Evolutionary conservation across 2,888 invertebrate genomes (phyloP).

Genomic region (Agrochola lychnidis): DNA sequence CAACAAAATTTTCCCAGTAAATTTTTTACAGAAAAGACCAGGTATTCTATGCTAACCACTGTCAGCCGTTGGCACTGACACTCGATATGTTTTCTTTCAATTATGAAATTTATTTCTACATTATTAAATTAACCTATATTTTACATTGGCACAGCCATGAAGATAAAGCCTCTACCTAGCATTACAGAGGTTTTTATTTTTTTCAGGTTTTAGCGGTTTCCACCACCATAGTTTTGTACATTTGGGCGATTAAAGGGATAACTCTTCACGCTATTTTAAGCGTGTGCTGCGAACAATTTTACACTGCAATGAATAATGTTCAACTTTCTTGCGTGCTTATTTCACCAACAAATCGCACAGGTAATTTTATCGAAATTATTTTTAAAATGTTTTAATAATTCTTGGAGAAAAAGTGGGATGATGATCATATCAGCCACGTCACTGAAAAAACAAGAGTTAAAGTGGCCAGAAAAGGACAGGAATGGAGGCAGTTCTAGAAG

Average conservation of each 20-base stretch:
- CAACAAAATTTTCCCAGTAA: no score
- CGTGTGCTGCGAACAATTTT: constrained; percentile 18
- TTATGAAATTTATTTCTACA: no score
- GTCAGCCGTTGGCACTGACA: no score
- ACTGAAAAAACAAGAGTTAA: no score
- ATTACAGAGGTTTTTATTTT: background rate
- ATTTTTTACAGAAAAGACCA: no score
- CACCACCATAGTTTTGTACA: background rate
- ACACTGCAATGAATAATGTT: constrained; percentile 30
- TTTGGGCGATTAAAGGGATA: constrained; percentile 10
- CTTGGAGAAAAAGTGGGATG: background rate
- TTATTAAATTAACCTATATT: no score
- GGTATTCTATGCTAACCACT: no score
- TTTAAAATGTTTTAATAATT: background rate
- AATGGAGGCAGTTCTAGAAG: no score
- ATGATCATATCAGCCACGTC: no score
- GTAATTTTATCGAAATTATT: background rate
- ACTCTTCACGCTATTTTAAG: constrained; percentile 22
- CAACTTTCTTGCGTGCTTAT: constrained; percentile 15
- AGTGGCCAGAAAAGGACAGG: background rate
- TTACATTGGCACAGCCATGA: background rate
- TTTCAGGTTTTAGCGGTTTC: background rate
- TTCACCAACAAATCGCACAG: constrained; percentile 18
- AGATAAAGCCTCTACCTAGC: background rate
- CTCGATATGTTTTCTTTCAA: no score